Conservation (phyloP, 2,888 invertebrate genomes). For the Neoaliturus tenellus region DNA sequence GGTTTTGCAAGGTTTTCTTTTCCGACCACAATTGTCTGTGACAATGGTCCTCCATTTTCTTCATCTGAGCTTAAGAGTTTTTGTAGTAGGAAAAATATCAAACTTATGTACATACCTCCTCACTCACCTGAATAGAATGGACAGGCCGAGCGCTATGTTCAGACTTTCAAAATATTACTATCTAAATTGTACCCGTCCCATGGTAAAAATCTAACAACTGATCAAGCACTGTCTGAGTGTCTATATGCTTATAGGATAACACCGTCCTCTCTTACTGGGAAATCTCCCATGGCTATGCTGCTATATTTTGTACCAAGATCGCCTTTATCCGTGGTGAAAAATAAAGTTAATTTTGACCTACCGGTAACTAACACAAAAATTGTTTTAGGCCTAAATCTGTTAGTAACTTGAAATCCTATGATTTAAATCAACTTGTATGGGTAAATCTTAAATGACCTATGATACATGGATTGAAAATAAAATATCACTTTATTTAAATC, state of each 20-base stretch:
- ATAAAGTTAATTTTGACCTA: neutral
- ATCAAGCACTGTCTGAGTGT: neutral
- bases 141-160: neutral
- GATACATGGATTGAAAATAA: neutral
- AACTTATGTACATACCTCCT: conserved; percentile 18
- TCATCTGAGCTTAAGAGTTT: neutral
- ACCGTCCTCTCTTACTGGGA: conserved; percentile 44
- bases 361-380: neutral
- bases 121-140: conserved; percentile 17
- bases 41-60: conserved; percentile 14
- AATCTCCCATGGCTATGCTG: conserved; percentile 44
- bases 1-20: conserved; percentile 18
- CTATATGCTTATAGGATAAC: neutral
- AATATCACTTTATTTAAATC: too few species aligned
- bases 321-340: neutral
- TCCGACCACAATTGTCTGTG: neutral
- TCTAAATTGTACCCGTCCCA: neutral
- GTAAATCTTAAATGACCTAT: neutral
- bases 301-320: conserved; percentile 1
- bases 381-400: neutral
- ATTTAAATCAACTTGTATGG: neutral
- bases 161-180: neutral
- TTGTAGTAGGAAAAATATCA: neutral
- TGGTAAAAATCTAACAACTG: neutral
- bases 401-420: neutral